A percentile compares a stretch with the other conserved stretches of the same genome.
Evolutionary conservation across 2,888 invertebrate species (phyloP).

Genomic region (Cheilosia pagana): DNA sequence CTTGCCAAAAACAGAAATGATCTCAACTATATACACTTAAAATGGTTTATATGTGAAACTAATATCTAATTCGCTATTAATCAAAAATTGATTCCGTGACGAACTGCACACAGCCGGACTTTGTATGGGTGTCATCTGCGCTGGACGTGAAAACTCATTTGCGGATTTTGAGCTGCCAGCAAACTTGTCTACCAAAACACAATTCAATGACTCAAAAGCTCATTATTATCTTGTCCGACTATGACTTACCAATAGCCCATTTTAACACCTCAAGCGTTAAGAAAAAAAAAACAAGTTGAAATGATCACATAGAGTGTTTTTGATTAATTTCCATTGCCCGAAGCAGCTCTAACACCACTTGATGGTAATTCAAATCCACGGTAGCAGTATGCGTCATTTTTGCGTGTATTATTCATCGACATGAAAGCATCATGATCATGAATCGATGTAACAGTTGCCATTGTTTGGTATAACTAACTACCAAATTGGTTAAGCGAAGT

Average conservation of each 20-base stretch:
- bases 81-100: not conserved
- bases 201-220: conserved; percentile 32
- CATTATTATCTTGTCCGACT: not conserved
- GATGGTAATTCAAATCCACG: conserved; percentile 28
- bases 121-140: not conserved
- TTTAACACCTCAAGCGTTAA: too few relatives aligned
- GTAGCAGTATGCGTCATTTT: conserved; percentile 45
- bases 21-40: conserved; percentile 6
- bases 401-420: conserved; percentile 5
- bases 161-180: not conserved
- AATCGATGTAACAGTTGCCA: conserved; percentile 3
- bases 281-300: not conserved
- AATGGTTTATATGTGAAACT: conserved; percentile 20
- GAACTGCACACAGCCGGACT: conserved; percentile 1
- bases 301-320: conserved; percentile 9
- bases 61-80: conserved; percentile 27
- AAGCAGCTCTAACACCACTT: conserved; percentile 24
- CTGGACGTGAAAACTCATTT: not conserved
- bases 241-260: too few relatives aligned
- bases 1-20: conserved; percentile 8
- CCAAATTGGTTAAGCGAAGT: not conserved
- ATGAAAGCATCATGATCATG: not conserved
- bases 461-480: not conserved
- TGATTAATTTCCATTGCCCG: conserved; percentile 27
- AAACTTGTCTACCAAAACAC: not conserved